These are phyloP conservation scores for Linyphia triangularis DNA, from an alignment of 2,888 invertebrate genomes.

Conservation along the genomic window DNA sequence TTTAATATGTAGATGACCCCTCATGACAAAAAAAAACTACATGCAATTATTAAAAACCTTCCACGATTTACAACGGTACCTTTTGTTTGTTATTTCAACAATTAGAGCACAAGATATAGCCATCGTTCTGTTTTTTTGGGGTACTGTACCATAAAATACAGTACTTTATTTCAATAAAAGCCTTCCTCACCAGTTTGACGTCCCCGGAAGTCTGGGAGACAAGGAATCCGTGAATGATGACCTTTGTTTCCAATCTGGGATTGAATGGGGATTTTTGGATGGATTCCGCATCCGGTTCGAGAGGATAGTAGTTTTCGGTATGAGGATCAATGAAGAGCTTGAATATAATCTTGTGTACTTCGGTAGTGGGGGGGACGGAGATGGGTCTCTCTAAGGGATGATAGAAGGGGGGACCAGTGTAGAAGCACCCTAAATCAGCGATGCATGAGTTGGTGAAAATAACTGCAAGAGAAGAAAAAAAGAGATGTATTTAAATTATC, in stretches of 20 bases:
- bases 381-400: slow-evolving; percentile 59
- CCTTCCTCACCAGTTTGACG: slow-evolving; percentile 31
- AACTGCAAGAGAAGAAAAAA: slow-evolving; percentile 17
- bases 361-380: slow-evolving; percentile 7
- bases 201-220: not conserved
- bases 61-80: too few relatives aligned
- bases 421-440: slow-evolving; percentile 56
- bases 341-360: slow-evolving; percentile 10
- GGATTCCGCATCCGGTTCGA: not conserved
- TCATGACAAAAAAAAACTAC: too few relatives aligned
- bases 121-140: too few relatives aligned
- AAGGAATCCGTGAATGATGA: slow-evolving; percentile 49
- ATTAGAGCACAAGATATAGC: too few relatives aligned
- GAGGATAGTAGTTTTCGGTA: not conserved
- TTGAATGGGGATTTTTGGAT: slow-evolving; percentile 16
- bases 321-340: slow-evolving; percentile 23
- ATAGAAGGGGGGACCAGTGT: slow-evolving; percentile 54
- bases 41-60: too few relatives aligned
- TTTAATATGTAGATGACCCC: too few relatives aligned
- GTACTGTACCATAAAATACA: too few relatives aligned
- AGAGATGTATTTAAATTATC: too few relatives aligned
- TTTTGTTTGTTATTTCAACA: too few relatives aligned
- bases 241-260: not conserved
- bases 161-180: too few relatives aligned
- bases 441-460: slow-evolving; percentile 53